Base-by-base conservation (phyloP, 1,140 invertebrate genomes). In the Acyrthosiphon pisum region DNA sequence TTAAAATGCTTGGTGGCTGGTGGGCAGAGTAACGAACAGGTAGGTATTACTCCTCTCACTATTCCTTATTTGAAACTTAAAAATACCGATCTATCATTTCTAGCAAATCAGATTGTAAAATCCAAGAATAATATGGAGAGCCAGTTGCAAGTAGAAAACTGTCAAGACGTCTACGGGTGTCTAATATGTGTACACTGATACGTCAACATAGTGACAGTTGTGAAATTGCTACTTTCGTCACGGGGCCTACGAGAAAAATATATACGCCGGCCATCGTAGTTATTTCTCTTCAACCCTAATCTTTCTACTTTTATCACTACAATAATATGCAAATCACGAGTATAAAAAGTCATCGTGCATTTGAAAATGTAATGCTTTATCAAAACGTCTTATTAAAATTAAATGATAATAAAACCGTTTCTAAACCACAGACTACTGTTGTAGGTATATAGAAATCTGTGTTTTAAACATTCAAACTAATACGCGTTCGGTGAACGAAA, bases 151-250 rank as follows among this genome's bases (percentile, higher is more conserved):
- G 26, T 87, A 87, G 30, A n/a, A 87, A 48, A 87, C 50, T 89
- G 48, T 53, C n/a, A 35, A 89, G n/a, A 89, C 35, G 18, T 50
- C 50, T 89, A 26, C 48, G 50, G 7, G 44, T 22, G 44, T 53
- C 23, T 89, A 20, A 37, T 89, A 53, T 53, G n/a, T 89, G n/a
- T 53, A 35, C 46, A 37, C 22, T 89, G 87, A 53, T 89, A 89
- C 53, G 87, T 89, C 87, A 89, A 89, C 87, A 53, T 23, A 11
- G 48, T 89, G 87, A 89, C 87, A 89, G 87, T 89, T 53, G 87
- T 89, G 87, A 89, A 89, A 89, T 89, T 89, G 46, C 87, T 89
- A 89, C 22, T 50, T n/a, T 89, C 22, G 48, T 35, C n/a, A 50
- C n/a, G 26, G 22, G 14, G 84, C 41, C 30, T 20, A 48, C 3